Percentiles rank a stretch among this genome's conserved stretches.
Conservation (phyloP, 2,797 vertebrate species). For the Acomys russatus region DNA sequence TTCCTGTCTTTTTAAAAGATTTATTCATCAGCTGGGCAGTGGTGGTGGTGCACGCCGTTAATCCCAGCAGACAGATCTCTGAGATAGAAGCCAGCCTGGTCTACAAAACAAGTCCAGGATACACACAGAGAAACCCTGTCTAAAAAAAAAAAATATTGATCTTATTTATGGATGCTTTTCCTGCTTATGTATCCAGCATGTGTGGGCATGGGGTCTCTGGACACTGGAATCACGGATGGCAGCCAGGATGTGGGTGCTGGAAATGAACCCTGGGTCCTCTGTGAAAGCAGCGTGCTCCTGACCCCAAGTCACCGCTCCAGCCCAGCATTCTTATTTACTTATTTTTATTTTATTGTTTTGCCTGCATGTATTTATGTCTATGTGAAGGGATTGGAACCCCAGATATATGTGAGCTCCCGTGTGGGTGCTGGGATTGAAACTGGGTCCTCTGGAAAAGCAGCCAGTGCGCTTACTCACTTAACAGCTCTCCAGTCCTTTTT, state of each 20-base stretch:
- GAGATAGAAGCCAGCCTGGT: no score
- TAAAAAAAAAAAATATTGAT: background rate
- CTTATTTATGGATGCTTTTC: background rate
- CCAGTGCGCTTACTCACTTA: background rate
- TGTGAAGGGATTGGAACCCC: background rate
- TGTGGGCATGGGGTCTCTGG: background rate
- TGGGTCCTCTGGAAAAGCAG: background rate
- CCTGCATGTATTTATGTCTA: background rate
- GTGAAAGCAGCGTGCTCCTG: background rate
- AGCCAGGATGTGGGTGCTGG: background rate
- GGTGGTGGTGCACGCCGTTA: no score
- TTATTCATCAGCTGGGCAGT: no score
- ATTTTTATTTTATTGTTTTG: background rate
- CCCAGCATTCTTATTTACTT: background rate
- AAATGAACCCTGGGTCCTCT: background rate
- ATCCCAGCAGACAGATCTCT: no score
- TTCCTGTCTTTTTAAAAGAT: background rate
- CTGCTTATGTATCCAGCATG: background rate
- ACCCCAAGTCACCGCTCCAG: background rate
- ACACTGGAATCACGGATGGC: background rate
- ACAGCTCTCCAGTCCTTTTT: background rate
- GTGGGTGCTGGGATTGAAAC: background rate
- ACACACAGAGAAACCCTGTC: no score
- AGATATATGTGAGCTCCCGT: background rate
- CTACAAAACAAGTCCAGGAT: no score